phyloP scores from a whole-genome alignment of 2,797 vertebrate genomes.

The Premnoplex brunnescens region DNA sequence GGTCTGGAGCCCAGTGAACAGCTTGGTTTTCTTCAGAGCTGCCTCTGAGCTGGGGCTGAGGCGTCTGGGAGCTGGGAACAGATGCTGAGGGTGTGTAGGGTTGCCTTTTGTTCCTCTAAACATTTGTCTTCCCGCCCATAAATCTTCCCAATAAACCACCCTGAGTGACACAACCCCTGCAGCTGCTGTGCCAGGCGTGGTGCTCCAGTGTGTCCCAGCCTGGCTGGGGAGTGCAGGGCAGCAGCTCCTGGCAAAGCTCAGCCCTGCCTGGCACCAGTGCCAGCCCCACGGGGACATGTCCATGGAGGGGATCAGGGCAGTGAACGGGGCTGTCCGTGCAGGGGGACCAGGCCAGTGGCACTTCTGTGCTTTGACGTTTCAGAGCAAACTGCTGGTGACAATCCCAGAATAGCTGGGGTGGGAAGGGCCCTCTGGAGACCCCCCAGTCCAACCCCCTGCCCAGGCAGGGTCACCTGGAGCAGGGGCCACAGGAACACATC shows the following conservation, averaged over 20 bases:
- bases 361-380: no score
- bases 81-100: slow-evolving; percentile 42
- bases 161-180: neutral
- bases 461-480: neutral
- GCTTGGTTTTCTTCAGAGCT: slow-evolving; percentile 44
- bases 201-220: neutral
- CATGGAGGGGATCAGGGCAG: accelerated
- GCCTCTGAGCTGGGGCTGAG: slow-evolving; percentile 41
- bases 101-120: slow-evolving; percentile 44
- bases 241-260: neutral
- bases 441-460: neutral
- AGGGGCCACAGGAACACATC: accelerated
- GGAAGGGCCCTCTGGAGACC: neutral
- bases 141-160: slow-evolving; percentile 24
- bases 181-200: neutral
- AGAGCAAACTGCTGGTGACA: accelerated
- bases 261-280: accelerated
- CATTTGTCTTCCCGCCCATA: slow-evolving; percentile 33
- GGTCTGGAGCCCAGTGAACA: slow-evolving; percentile 45
- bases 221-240: accelerated
- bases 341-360: accelerated
- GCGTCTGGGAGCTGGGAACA: slow-evolving; percentile 40
- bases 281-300: accelerated
- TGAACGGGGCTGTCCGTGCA: accelerated
- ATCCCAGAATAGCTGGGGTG: accelerated